Conservation (phyloP, 2,888 invertebrate species). For the Exephanes ischioxanthus region DNA sequence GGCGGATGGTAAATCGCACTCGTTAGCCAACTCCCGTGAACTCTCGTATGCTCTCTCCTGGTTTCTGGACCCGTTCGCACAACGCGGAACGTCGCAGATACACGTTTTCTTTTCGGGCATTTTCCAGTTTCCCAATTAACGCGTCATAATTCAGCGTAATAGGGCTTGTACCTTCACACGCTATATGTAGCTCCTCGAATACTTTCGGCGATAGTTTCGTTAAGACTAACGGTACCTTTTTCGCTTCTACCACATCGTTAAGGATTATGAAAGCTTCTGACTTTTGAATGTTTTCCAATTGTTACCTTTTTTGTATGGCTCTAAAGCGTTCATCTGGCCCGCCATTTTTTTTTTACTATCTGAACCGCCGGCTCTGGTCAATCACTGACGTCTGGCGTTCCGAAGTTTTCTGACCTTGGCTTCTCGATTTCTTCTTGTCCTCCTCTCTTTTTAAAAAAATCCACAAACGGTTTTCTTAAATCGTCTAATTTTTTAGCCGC, state of each 20-base stretch:
- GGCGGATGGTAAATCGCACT: neutral
- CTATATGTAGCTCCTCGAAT: neutral
- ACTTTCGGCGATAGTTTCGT: neutral
- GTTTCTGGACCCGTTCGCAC: neutral
- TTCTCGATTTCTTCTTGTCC: neutral
- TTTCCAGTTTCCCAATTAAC: neutral
- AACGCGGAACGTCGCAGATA: neutral
- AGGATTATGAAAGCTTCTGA: neutral
- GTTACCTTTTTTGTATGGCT: neutral
- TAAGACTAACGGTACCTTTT: neutral
- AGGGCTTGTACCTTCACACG: neutral
- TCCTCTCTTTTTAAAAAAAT: neutral
- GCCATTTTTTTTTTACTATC: neutral
- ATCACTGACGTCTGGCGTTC: no score
- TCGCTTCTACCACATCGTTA: neutral
- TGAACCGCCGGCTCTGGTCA: no score
- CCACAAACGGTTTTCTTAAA: slow-evolving; percentile 1
- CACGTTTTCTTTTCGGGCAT: neutral
- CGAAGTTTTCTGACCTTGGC: neutral
- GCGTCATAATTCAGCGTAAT: neutral
- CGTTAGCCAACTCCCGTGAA: neutral
- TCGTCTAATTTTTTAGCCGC: neutral
- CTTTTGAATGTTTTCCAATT: slow-evolving; percentile 2
- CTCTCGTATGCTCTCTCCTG: neutral
- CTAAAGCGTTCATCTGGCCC: neutral